Evolutionary conservation across 1,140 invertebrate species (phyloP), one percentile per base, ranked within the genome.

Genomic region (Palaemon carinicauda): DNA sequence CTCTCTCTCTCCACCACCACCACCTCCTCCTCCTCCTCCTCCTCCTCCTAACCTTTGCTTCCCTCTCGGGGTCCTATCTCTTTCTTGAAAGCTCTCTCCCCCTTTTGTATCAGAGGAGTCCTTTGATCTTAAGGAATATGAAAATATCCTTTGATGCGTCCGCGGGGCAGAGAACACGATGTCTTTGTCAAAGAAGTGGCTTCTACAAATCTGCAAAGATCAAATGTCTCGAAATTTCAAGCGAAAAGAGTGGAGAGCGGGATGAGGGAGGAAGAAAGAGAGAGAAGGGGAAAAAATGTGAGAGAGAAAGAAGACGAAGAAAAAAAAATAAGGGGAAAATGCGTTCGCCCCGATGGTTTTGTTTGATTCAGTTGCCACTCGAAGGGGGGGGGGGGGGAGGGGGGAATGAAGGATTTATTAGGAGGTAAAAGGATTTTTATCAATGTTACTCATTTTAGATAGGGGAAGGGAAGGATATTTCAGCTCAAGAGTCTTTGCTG

Each of bases 91-190:
- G 41, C 75, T 78, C 69, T 51, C 53, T 51, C 53, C 24, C 75
- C 75, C 75, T 78, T 78, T 78, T 78, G 75, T 78, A 78, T 78
- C 75, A 78, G 50, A 24, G 31, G 41, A 27, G 50, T 27, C 41
- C 51, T 77, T 78, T 78, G 75, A 78, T 78, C 75, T 78, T 24
- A 53, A 78, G 75, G 51, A 78, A 78, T 78, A 78, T 78, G 75
- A 78, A 78, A 78, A 78, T 78, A 53, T 78, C 21, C 75, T 78
- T 78, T 78, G 75, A 78, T 78, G 75, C 75, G 75, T 78, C 75
- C 51, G 50, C 21, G 75, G 50, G 41, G 14, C 75, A 21, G 21
- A 29, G 50, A 52, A 78, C 33, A 50, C 33, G 75, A 52, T n/a
- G 50, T 52, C 75, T 78, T 78, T 78, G 75, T 78, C 33, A 78